A percentile compares a stretch with the other conserved stretches of the same genome.
These are phyloP conservation scores for Turnix velox DNA, from an alignment of 2,113 vertebrate genomes.

Conservation along the genomic window DNA sequence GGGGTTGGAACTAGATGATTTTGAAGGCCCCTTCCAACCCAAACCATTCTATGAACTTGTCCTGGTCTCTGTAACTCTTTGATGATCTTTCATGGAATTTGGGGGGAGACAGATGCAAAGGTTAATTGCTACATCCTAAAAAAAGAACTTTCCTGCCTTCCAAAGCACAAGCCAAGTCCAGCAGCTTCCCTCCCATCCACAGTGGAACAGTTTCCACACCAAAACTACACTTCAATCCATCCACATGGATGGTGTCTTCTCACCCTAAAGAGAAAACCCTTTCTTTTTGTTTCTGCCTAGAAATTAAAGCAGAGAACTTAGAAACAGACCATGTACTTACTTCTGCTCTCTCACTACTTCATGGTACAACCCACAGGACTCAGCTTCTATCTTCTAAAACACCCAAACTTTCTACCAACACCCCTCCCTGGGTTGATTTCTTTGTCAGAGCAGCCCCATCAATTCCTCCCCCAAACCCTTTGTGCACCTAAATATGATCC, in stretches of 20 bases:
- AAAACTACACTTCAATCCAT: background rate
- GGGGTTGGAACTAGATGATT: no score
- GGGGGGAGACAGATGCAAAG: rapidly evolving
- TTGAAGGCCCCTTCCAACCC: no score
- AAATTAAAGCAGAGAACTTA: background rate
- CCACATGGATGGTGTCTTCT: background rate
- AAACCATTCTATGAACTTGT: no score
- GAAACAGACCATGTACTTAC: no score
- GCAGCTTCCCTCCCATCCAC: background rate
- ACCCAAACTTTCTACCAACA: rapidly evolving
- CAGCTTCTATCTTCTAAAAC: background rate
- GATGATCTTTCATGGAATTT: background rate
- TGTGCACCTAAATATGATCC: background rate
- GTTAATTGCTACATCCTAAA: background rate
- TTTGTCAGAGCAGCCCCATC: background rate
- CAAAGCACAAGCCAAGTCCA: background rate
- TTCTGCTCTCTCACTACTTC: background rate
- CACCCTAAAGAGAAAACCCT: background rate
- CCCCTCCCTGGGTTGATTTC: rapidly evolving
- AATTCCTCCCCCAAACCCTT: rapidly evolving
- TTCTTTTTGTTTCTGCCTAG: background rate
- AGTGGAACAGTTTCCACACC: rapidly evolving
- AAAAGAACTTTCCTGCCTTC: background rate
- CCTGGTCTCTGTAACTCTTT: background rate
- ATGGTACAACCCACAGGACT: rapidly evolving